Conservation (phyloP, 1,140 invertebrate genomes). For the Patella vulgata region DNA sequence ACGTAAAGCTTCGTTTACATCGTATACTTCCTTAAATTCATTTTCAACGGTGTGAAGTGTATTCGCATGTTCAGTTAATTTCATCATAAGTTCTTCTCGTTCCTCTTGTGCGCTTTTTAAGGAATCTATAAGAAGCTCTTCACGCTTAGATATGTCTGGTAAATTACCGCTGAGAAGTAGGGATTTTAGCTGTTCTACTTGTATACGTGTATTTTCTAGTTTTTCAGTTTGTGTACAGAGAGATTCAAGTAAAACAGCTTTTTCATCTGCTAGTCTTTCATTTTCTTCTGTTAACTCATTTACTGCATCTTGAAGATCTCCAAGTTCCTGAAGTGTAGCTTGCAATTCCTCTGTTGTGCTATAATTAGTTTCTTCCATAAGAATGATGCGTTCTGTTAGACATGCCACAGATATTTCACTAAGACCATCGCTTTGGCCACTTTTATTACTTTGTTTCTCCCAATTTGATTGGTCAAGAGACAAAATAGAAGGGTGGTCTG, state of each 20-base stretch:
- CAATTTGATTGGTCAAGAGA: constrained; percentile 68
- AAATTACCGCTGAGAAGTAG: constrained; percentile 60
- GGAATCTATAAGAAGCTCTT: constrained; percentile 85
- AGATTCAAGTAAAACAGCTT: constrained; percentile 88
- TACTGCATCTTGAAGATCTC: constrained; percentile 85
- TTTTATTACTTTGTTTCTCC: constrained; percentile 86
- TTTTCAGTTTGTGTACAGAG: constrained; percentile 91
- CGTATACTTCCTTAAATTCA: constrained; percentile 63
- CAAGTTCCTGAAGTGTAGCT: constrained; percentile 91
- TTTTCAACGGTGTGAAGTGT: constrained; percentile 70
- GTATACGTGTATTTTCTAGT: constrained; percentile 76
- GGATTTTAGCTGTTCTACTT: constrained; percentile 75
- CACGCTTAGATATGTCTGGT: constrained; percentile 74
- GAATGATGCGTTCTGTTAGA: constrained; percentile 89
- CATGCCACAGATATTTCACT: constrained; percentile 92
- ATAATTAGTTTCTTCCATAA: constrained; percentile 89
- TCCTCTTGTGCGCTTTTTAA: constrained; percentile 81
- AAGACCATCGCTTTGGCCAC: constrained; percentile 70
- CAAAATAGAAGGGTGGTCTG: constrained; percentile 52
- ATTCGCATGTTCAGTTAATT: constrained; percentile 81
- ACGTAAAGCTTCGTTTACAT: constrained; percentile 69
- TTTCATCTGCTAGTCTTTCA: constrained; percentile 86
- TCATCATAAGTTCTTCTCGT: constrained; percentile 67
- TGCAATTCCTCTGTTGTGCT: constrained; percentile 95
- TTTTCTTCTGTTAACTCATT: constrained; percentile 88